Evolutionary conservation across 2,113 vertebrate species (phyloP), one percentile per base, ranked within the genome.

Genomic region (Phrynosoma blainvillii): DNA sequence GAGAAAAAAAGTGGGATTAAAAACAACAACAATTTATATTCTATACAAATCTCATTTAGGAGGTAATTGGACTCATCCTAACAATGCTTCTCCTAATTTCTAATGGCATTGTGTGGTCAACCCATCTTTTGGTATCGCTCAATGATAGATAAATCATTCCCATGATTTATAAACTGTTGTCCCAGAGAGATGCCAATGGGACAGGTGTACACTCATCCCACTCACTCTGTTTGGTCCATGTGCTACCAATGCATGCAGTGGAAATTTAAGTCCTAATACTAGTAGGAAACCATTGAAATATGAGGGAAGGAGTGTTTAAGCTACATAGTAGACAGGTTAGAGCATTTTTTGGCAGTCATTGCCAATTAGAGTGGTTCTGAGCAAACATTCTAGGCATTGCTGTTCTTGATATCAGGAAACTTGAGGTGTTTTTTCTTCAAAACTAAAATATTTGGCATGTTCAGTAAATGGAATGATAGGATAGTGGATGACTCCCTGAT

Each of bases 361-460:
- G 70, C 84, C 36, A 71, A 84, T 8, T 36, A 52, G 20, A 18
- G 5, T 14, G 78, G n/a, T 42, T 16, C 27, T 89, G 62, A 83
- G 85, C 82, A 92, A 94, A 89, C 86, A 91, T n/a, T 88, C 40
- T 2, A 59, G 42, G 27, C 42, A 25, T 71, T 76, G 42, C 78
- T 14, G 52, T 90, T 92, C 80, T 74, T 91, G 91, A 85, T 79
- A 87, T 90, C 88, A 94, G 32, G 62, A 40, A 30, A 42, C 36
- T 79, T 85, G 66, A 85, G 79, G 25, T 87, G 80, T 56, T 87
- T 68, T 81, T 89, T 91, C 85, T 93, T 82, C 88, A 89, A 14
- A 88, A 85, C 36, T 65, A 84, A 94, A 93, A 56, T 82, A 13
- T 62, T 90, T 32, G 84, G 79, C 0, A 0, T 78, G 47, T 68